Evolutionary conservation across 2,888 invertebrate species (phyloP), one percentile per base, ranked within the genome.

Genomic region (Oscheius sp.): DNA sequence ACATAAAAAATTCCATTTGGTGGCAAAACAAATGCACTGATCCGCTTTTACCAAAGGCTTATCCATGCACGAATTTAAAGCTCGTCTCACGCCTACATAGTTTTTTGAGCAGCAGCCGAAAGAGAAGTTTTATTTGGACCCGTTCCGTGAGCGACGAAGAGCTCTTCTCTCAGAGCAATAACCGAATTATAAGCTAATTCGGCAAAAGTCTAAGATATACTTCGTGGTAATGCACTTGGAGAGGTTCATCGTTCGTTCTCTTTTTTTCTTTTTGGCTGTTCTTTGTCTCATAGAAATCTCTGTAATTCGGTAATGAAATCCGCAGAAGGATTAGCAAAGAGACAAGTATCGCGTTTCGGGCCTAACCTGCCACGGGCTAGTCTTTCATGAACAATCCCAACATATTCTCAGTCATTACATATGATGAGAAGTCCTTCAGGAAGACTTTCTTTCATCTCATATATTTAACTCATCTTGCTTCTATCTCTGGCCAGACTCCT

Each of bases 201-300:
- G n/a, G 17, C 29, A 34, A 10, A 20, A 20, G 55, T 27, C 45
- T 20, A 23, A 61, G 42, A 61, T 61, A 42, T 45, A 42, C 61
- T 17, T 31, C 33, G n/a, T 45, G 45, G 61, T 61, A 61, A 61
- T 61, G 61, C 61, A 61, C 42, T 61, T 61, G 42, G 34, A 23
- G 57, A 25, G 39, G 61, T 42, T 61, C 45, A 61, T 61, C 45
- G 45, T 61, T 61, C 61, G 27, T 23, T 23, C n/a, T 55, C 53
- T 55, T 33, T 1, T 29, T 33, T 33, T 42, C 42, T 12, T 42
- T 42, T 42, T 15, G 42, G 42, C n/a, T 42, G 5, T 42, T 42
- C n/a, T 42, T 17, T 42, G 15, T 42, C 42, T 3, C 42, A 6
- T 10, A 34, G 37, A 42, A 12, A 42, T 23, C n/a, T 48, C 48